Base-by-base conservation (phyloP, 2,797 vertebrate genomes). In the Clamator glandarius region DNA sequence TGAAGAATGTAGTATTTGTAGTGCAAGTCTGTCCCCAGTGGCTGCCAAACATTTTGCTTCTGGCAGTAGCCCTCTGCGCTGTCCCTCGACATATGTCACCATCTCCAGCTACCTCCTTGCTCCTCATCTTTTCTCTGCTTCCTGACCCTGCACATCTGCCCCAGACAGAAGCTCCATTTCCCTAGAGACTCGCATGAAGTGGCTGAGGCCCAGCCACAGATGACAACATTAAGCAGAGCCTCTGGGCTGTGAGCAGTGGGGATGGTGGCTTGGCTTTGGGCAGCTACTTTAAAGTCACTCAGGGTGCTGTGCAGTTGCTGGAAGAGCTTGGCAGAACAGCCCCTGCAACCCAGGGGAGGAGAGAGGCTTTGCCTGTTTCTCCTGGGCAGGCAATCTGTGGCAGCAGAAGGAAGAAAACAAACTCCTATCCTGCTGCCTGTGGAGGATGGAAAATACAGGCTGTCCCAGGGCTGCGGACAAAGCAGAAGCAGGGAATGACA, bases 41-140 rank as follows among this genome's bases (percentile, higher is more conserved):
- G 69, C 87, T 90, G 76, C 28, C 73, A 86, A 91, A 88, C 8
- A 44, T 73, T 79, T 52, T 44, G 55, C 69, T 82, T 73, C 80
- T 73, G 77, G 51, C 35, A 6, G 54, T 14, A 62, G 57, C 68
- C 58, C 41, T 90, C 39, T 91, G 55, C 48, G 15, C 29, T 7
- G 5, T 41, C 63, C 21, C 73, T 66, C 3, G 4, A 73, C 69
- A 11, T 84, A 87, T 84, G 93, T 78, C 13, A 5, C 28, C 13
- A 3, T 36, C 58, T 85, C 58, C 39, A 67, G 54, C 36, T 51
- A 31, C 48, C 15, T 31, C 76, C 36, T 81, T 21, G 11, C 0
- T 0, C 28, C 25, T 21, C 2, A 0, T 25, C 58, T 81, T 57
- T 59, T 63, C 39, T 73, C 74, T 50, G 42, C 55, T 62, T 84